Evolutionary conservation across 2,797 vertebrate species (phyloP).

Genomic region (Helostoma temminkii): DNA sequence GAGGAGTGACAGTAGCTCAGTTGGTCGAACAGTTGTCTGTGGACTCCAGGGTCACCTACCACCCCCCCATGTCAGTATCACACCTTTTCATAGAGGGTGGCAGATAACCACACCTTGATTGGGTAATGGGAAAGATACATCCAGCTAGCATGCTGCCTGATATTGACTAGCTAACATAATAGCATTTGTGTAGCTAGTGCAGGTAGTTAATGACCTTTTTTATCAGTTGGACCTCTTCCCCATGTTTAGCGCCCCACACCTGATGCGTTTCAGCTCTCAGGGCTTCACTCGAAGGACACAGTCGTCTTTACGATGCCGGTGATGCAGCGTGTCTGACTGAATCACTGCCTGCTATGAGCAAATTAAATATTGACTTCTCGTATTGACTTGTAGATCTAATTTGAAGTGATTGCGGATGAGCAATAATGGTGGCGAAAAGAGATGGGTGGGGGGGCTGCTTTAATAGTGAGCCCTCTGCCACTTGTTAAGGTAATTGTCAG

Average conservation of each 20-base stretch:
- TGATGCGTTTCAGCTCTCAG: background rate
- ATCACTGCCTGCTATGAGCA: slow-evolving; percentile 84
- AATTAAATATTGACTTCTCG: slow-evolving; percentile 89
- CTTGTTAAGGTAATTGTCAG: slow-evolving; percentile 77
- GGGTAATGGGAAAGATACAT: too few species aligned
- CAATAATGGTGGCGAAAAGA: slow-evolving; percentile 75
- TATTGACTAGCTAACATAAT: too few species aligned
- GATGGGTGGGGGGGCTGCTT: slow-evolving; percentile 42
- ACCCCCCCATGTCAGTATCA: too few species aligned
- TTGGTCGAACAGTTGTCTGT: too few species aligned
- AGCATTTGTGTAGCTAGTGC: too few species aligned
- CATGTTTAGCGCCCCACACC: background rate
- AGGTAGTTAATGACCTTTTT: background rate
- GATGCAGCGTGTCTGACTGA: slow-evolving; percentile 54
- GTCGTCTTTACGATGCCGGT: background rate
- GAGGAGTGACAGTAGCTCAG: too few species aligned
- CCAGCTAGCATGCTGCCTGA: too few species aligned
- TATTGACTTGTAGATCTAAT: slow-evolving; percentile 88
- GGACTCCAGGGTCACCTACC: too few species aligned
- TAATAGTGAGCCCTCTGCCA: slow-evolving; percentile 64
- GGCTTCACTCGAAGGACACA: slow-evolving; percentile 20
- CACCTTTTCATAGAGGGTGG: too few species aligned
- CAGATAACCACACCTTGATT: too few species aligned
- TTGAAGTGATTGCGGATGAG: slow-evolving; percentile 85
- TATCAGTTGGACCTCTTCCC: background rate